Percentiles rank a stretch among this genome's conserved stretches.
Evolutionary conservation across 2,888 invertebrate genomes (phyloP).

Genomic region (Romanomermis culicivorax): DNA sequence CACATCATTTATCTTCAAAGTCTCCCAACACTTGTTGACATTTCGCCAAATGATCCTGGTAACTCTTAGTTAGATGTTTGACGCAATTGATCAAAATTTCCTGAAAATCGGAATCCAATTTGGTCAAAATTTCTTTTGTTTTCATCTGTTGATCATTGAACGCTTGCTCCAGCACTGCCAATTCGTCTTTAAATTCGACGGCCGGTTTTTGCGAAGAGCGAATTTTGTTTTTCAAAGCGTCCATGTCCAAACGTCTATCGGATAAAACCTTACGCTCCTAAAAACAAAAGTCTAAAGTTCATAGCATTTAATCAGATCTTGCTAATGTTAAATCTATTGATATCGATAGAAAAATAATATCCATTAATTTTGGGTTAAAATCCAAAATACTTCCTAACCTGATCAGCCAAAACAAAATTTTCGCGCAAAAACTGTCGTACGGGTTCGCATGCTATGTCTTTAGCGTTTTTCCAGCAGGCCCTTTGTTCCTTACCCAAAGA

Average conservation of each 20-base stretch:
- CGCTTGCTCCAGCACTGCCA: constrained; percentile 1
- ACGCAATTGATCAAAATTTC: constrained; percentile 5
- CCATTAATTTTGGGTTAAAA: too few relatives aligned
- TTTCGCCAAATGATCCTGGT: constrained; percentile 3
- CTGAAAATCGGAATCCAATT: constrained; percentile 8
- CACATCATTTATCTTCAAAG: background rate
- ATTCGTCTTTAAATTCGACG: background rate
- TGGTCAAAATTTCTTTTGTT: constrained; percentile 5
- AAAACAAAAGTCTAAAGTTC: background rate
- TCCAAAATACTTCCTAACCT: too few relatives aligned
- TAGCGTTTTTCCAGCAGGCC: constrained; percentile 1
- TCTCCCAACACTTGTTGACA: background rate
- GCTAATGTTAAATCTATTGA: too few relatives aligned
- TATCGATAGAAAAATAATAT: too few relatives aligned
- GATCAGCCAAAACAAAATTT: constrained; percentile 8
- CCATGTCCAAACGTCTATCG: constrained; percentile 12
- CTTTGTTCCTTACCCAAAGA: constrained; percentile 9
- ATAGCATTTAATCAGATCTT: too few relatives aligned
- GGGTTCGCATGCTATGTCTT: constrained; percentile 6
- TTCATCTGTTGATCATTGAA: constrained; percentile 8
- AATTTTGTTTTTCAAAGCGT: constrained; percentile 10
- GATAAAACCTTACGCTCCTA: constrained; percentile 10
- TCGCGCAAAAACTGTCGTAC: constrained; percentile 10
- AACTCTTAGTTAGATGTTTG: too few relatives aligned
- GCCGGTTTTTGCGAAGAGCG: background rate